Evolutionary conservation across 2,113 vertebrate species (phyloP), one percentile per base, ranked within the genome.

Genomic region (Erpornis zantholeuca): DNA sequence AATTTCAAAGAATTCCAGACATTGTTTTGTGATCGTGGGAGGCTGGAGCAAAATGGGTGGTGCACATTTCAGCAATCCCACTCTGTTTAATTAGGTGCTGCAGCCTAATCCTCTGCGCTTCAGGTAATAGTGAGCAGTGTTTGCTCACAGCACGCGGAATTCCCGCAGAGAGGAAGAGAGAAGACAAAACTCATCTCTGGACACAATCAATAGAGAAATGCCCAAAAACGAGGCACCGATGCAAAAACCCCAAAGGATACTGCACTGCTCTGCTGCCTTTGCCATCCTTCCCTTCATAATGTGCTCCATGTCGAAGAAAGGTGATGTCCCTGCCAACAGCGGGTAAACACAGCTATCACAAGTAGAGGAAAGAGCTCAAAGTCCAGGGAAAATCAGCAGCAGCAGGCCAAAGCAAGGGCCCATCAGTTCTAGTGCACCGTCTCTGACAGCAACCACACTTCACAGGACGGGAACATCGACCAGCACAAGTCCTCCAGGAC

Each of bases 1-100:
- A 52, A 76, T 96, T 96, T 96, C 87, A 96, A 95, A 96, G 95
- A 94, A 95, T 94, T 93, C 95, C 95, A 95, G 65, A 76, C 90
- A 91, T 93, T 96, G 92, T 79, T 96, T 72, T 35, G 92, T 40
- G 90, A 40, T 87, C 69, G 90, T 94, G 95, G 96, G 96, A 97
- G 96, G 93, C 92, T 91, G 87, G 81, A 87, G 69, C 47, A 28
- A 56, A 91, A 92, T 21, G 94, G 94, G 95, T 91, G 95, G 92
- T 94, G 87, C 73, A 70, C 33, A 71, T 90, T 94, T 86, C 72
- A 38, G 89, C 94, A 71, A 81, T 59, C 84, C 65, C 33, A 6
- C 73, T 66, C 89, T 52, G 84, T 73, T 91, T 92, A 96, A 95
- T 96, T 81, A 95, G 72, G 90, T 52, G 90, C 84, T 38, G 8